phyloP scores from a whole-genome alignment of 2,888 invertebrate species.

The Helicoverpa assulta region DNA sequence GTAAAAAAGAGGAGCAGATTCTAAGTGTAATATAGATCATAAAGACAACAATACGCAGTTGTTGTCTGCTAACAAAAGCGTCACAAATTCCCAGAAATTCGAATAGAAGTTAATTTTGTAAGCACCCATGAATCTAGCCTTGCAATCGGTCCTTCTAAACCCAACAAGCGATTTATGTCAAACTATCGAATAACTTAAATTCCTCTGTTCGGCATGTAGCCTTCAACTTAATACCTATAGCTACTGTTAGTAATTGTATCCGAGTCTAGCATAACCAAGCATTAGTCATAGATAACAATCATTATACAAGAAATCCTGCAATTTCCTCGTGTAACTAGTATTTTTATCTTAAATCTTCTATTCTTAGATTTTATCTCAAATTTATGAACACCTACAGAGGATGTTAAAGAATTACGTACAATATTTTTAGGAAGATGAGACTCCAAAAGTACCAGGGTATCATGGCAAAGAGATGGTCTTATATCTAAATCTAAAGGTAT shows the following conservation, averaged over 20 bases:
- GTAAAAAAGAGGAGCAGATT: too few species aligned
- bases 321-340: slow-evolving; percentile 23
- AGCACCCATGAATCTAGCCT: background rate
- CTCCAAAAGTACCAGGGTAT: background rate
- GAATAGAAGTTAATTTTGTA: background rate
- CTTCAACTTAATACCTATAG: slow-evolving; percentile 35
- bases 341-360: slow-evolving; percentile 6
- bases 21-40: too few species aligned
- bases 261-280: slow-evolving; percentile 23
- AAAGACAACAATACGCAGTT: too few species aligned
- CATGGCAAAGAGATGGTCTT: background rate
- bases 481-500: background rate
- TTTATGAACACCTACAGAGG: background rate
- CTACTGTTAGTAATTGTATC: slow-evolving; percentile 14
- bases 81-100: background rate
- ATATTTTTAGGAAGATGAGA: too few species aligned
- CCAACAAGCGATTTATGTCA: slow-evolving; percentile 25
- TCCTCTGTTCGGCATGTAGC: slow-evolving; percentile 23
- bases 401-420: background rate
- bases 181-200: slow-evolving; percentile 36
- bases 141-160: slow-evolving; percentile 1
- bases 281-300: slow-evolving; percentile 35
- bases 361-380: background rate
- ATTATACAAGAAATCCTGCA: slow-evolving; percentile 33
- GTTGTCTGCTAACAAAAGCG: too few species aligned